Evolutionary conservation across 2,888 invertebrate species (phyloP), one percentile per base, ranked within the genome.

Genomic region (Pilophorus perplexus): DNA sequence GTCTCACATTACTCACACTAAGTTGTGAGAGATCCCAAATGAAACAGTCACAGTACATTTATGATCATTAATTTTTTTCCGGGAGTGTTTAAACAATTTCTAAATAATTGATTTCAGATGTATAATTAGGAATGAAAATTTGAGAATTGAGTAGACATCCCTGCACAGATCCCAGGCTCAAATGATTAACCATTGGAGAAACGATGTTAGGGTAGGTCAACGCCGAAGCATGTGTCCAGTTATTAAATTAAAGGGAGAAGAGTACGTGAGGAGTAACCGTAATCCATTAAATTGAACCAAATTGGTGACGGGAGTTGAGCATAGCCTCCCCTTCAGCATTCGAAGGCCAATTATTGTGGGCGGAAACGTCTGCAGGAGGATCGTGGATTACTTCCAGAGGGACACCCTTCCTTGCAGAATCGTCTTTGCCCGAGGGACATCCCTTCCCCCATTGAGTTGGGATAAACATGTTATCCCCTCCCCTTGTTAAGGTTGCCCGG

Each of bases 401-500:
- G 59, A 18, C 40, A 42, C 42, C 23, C 22, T 42, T 42, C 25
- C 52, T 28, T 8, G 25, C 18, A 18, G 14, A 14, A 25, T 6
- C n/a, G 27, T 52, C 28, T 10, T 52, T 28, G 2, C 48, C 14
- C 23, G 22, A 27, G 52, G 16, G 52, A n/a, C 18, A 14, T 14
- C 28, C 28, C 23, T 18, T n/a, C n/a, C n/a, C 23, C n/a, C n/a
- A 23, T n/a, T 8, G 46, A 25, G 23, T 42, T 22, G 50, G 64
- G 64, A 64, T 64, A 64, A 64, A 64, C 64, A 48, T 48, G 64
- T 64, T 64, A 64, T 64, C 64, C 64, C n/a, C 38, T 64, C 42
- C 64, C 48, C 64, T 64, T 64, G 48, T 48, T 64, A 37, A 38
- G 42, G 6, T 14, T 14, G 6, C 4, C 52, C 59, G 14, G 50